Evolutionary conservation across 2,888 invertebrate species (phyloP), one percentile per base, ranked within the genome.

Genomic region (Tenthredo mesomela): DNA sequence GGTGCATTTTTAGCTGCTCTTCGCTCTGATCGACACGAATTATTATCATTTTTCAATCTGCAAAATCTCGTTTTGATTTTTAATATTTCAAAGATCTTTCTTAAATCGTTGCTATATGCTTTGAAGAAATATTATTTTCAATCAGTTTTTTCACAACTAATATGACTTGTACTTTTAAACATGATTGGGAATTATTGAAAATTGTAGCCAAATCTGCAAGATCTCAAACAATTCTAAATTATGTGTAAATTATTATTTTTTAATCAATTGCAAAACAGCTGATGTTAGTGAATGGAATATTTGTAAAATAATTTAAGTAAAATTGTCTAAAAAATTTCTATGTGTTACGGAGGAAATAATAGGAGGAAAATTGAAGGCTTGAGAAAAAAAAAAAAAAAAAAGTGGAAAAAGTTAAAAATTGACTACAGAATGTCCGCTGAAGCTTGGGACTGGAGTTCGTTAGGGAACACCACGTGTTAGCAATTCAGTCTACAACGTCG

Each of bases 401-500:
- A 33, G 29, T 29, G 29, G 15, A 70, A 37, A 70, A 78, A 54
- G 2, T 25, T 2, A 33, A 78, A 78, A 78, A 78, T 25, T 54
- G 33, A 15, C 6, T 47, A 78, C 29, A 58, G 40, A 75, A 75
- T 43, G 75, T 47, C 75, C 47, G 25, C n/a, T 9, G n/a, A 75
- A 70, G 43, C 50, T 84, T 84, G 15, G 73, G 80, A 78, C 71
- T 84, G 82, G 87, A 89, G 89, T 91, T 91, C 90, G 89, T 91
- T 89, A 90, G 89, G 87, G 86, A 84, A 85, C 54, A 87, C 87
- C 88, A 86, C 88, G 88, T 87, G 89, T 90, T 89, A 88, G 90
- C 89, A 87, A 91, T 90, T 90, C 89, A 87, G 86, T 86, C 87
- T 84, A 78, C 29, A 78, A 54, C 54, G 33, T 54, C 54, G 78